Evolutionary conservation across 2,888 invertebrate species (phyloP), one percentile per base, ranked within the genome.

Genomic region (Mesoligia furuncula): DNA sequence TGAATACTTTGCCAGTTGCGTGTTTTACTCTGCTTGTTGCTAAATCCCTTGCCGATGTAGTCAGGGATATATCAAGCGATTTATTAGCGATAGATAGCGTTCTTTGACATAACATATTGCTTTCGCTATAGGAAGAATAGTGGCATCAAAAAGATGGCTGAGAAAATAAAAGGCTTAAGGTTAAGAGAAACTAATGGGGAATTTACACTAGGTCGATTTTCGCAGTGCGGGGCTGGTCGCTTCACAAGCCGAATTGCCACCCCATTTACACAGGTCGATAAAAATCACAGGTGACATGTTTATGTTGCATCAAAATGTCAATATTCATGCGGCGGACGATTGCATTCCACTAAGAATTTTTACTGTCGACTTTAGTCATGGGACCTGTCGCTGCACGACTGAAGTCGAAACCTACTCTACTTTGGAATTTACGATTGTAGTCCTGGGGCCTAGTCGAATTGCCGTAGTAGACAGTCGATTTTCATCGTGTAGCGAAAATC

Each of bases 1-100:
- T 72, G 45, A 59, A 59, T 79, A 39, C 86, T 66, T 31, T 83
- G 20, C n/a, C 61, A 68, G 54, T 69, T 45, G 69, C 64, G 62
- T 61, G 68, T 65, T 73, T 77, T 71, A 68, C 61, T 48, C 6
- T 45, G n/a, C 39, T 42, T 54, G 83, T 70, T 85, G 24, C 48
- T 69, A 73, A 83, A 68, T 65, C 48, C 54, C 36, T 17, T 57
- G 79, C n/a, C 17, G 51, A 81, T 51, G 31, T 31, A 57, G 17
- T 66, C 31, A 24, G 17, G 13, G 27, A 45, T 48, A 62, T 62
- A 75, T 39, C 45, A 8, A 59, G 9, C 2, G 15, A 78, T 79
- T 57, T 36, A 54, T 73, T 31, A 5, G 31, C 11, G 9, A 69
- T n/a, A 62, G 9, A 69, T n/a, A 62, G 3, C 39, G 8, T 11